phyloP scores from a whole-genome alignment of 35 echinoderm and acorn worm genomes.

The Anneissia japonica region DNA sequence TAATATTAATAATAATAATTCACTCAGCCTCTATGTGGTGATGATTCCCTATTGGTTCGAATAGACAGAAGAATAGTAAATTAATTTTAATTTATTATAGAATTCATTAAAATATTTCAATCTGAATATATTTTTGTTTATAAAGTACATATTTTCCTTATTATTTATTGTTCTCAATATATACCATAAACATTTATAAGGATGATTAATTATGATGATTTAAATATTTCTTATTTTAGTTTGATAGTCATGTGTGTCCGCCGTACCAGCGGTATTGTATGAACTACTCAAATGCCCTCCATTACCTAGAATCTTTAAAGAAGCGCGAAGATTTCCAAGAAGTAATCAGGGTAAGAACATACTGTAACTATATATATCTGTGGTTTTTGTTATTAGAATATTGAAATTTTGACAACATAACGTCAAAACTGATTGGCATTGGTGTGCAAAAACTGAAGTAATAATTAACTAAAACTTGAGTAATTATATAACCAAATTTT shows the following conservation, averaged over 20 bases:
- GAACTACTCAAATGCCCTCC: conserved; percentile 84
- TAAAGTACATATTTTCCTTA: neutral
- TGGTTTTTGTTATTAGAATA: too few relatives aligned
- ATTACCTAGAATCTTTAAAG: conserved; percentile 76
- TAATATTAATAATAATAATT: conserved; percentile 21
- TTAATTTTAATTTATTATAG: neutral
- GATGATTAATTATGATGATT: neutral
- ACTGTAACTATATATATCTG: too few relatives aligned
- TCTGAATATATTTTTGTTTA: neutral
- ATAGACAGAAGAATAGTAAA: conserved; percentile 13
- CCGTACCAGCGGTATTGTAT: conserved; percentile 90
- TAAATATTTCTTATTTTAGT: conserved; percentile 39
- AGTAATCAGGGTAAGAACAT: conserved; percentile 82
- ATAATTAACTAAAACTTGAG: too few relatives aligned
- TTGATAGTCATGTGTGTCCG: conserved; percentile 65
- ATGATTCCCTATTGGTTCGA: too few relatives aligned
- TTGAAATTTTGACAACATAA: too few relatives aligned
- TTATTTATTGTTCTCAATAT: neutral
- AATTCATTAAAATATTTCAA: neutral
- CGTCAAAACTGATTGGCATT: too few relatives aligned
- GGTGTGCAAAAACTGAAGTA: too few relatives aligned
- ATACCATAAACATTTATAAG: neutral
- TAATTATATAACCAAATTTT: too few relatives aligned
- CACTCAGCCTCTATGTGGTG: too few relatives aligned
- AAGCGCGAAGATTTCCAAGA: conserved; percentile 72